Evolutionary conservation across 2,888 invertebrate species (phyloP).

Genomic region (Dexiosoma caninum): DNA sequence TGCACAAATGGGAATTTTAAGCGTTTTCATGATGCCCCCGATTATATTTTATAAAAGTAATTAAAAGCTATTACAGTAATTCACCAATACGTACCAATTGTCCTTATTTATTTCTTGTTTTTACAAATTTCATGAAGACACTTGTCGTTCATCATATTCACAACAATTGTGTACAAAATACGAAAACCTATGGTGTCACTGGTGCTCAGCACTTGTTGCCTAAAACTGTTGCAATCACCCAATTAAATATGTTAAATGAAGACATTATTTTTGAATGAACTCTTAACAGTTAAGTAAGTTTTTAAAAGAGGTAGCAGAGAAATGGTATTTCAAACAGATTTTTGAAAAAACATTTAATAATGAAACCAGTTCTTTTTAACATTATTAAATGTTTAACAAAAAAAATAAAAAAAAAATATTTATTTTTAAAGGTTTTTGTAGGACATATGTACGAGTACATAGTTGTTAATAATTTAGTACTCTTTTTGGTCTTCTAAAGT

Average conservation of each 20-base stretch:
- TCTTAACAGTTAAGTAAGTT: not conserved
- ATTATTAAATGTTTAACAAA: conserved; percentile 3
- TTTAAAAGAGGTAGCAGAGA: not conserved
- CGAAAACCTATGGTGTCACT: not conserved
- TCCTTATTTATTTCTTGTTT: too few species aligned
- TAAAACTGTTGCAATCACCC: conserved; percentile 10
- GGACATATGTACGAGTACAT: too few species aligned
- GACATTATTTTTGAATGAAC: not conserved
- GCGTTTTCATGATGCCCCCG: too few species aligned
- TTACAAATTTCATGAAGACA: not conserved
- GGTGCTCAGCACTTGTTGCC: not conserved
- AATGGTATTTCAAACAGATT: not conserved
- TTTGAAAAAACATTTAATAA: conserved; percentile 4
- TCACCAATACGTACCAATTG: too few species aligned
- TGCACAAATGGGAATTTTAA: too few species aligned
- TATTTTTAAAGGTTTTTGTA: conserved; percentile 20
- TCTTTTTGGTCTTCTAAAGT: not conserved
- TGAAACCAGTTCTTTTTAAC: conserved; percentile 23
- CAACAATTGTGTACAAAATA: not conserved
- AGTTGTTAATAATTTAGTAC: conserved; percentile 29
- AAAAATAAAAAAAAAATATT: not conserved
- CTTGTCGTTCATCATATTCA: not conserved
- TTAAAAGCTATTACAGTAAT: too few species aligned
- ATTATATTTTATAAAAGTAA: too few species aligned
- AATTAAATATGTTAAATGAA: not conserved